Percentiles rank a stretch among this genome's conserved stretches.
These are phyloP conservation scores for Atractosteus spatula DNA, from an alignment of 2,113 vertebrate species.

Conservation along the genomic window DNA sequence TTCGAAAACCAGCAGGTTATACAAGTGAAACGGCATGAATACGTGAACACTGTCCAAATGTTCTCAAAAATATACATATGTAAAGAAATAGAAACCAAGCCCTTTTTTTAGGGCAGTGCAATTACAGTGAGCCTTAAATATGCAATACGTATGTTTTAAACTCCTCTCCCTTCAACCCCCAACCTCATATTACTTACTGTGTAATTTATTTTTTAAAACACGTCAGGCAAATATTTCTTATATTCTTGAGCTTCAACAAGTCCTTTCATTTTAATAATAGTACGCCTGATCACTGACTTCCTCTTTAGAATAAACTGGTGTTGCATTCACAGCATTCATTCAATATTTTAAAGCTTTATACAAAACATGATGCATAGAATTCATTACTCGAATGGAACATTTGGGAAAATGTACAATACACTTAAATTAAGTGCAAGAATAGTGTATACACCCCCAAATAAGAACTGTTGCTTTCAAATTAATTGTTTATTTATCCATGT, in stretches of 20 bases:
- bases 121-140: constrained; percentile 19
- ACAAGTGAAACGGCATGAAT: not conserved
- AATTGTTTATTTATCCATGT: constrained; percentile 39
- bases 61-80: not conserved
- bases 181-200: too few relatives aligned
- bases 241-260: too few relatives aligned
- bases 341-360: constrained; percentile 65
- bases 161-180: not conserved
- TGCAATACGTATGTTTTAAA: not conserved
- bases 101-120: constrained; percentile 11
- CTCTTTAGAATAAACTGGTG: constrained; percentile 39
- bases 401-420: constrained; percentile 30
- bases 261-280: too few relatives aligned
- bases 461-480: constrained; percentile 47
- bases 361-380: constrained; percentile 57
- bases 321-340: constrained; percentile 65
- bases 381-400: constrained; percentile 57
- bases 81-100: constrained; percentile 4
- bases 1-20: constrained; percentile 20
- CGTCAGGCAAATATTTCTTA: too few relatives aligned
- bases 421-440: constrained; percentile 48
- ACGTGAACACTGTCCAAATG: not conserved
- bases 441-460: constrained; percentile 53
- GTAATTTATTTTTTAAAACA: too few relatives aligned
- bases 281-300: not conserved